phyloP scores from a whole-genome alignment of 2,797 vertebrate genomes.

The Sorex maritimensis region DNA sequence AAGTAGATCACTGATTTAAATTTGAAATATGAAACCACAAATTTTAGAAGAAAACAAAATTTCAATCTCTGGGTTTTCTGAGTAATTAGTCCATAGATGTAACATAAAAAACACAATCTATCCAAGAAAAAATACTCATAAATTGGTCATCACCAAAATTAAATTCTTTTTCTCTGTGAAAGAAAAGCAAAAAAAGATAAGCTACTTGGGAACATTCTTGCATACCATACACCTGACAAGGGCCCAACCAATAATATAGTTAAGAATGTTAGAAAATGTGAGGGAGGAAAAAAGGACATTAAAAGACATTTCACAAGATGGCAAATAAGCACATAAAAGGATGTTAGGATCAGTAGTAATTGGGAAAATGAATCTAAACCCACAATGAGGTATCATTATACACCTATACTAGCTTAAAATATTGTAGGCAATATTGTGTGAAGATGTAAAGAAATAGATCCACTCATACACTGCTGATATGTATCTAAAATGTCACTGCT shows the following conservation, averaged over 20 bases:
- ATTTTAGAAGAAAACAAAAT: too few species aligned
- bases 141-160: too few species aligned
- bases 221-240: too few species aligned
- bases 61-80: too few species aligned
- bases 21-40: neutral
- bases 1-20: conserved; percentile 11
- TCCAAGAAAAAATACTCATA: neutral
- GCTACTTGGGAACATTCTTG: neutral
- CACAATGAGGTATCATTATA: too few species aligned
- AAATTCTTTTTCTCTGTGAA: conserved; percentile 9
- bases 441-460: too few species aligned
- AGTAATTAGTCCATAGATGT: neutral
- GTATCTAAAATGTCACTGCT: too few species aligned
- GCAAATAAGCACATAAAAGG: neutral
- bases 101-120: neutral
- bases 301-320: neutral
- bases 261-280: neutral
- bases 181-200: neutral
- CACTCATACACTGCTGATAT: too few species aligned
- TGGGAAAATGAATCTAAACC: neutral
- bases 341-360: neutral
- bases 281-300: neutral
- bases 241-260: neutral
- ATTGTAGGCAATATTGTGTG: too few species aligned
- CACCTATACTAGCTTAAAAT: too few species aligned